A percentile compares a stretch with the other conserved stretches of the same genome.
Conservation (phyloP, 1,140 invertebrate genomes). For the Conus ventricosus region DNA sequence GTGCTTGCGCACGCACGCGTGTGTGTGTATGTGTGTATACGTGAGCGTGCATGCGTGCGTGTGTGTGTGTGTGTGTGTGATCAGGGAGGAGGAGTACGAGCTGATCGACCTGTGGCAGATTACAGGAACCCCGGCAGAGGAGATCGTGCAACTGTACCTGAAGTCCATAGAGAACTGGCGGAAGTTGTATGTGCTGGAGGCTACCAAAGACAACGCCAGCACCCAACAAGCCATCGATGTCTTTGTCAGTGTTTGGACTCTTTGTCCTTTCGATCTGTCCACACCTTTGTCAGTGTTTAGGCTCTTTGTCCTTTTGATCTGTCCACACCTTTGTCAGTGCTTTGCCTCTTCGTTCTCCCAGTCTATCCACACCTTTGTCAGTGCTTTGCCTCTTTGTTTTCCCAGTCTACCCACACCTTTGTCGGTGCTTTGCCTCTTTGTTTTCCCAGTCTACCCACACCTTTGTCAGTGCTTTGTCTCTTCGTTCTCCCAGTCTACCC, state of each 20-base stretch:
- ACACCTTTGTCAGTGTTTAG: no score
- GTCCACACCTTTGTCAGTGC: not conserved
- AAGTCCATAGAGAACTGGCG: not conserved
- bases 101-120: constrained; percentile 43
- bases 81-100: constrained; percentile 45
- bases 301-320: not conserved
- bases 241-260: not conserved
- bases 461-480: not conserved
- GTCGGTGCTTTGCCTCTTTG: no score
- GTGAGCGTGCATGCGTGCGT: constrained; percentile 8
- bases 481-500: no score
- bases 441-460: no score
- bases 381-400: no score
- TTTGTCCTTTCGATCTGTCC: not conserved
- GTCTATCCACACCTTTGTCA: no score
- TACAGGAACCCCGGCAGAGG: constrained; percentile 29
- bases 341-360: not conserved
- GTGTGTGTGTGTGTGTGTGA: constrained; percentile 19
- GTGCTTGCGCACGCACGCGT: no score
- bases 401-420: no score
- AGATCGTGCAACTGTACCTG: constrained; percentile 42
- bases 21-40: not conserved
- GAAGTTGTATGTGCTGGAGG: not conserved
- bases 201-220: not conserved
- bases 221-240: constrained; percentile 13